Base-by-base conservation (phyloP, 2,113 vertebrate genomes). In the Thalassarche chlororhynchos region DNA sequence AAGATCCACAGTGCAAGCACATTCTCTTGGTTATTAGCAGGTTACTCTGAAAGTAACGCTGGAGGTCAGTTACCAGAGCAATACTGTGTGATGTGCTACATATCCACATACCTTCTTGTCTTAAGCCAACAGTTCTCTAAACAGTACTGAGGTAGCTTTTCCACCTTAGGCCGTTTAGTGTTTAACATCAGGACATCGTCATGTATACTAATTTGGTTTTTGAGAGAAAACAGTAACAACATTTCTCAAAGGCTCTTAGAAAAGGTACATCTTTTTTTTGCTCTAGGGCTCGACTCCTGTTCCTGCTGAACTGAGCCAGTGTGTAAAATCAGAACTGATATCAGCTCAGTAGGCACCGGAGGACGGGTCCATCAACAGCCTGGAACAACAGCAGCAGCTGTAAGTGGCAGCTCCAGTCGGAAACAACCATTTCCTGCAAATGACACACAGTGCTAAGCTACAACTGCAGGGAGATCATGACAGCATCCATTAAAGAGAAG, bases 271-370 rank as follows among this genome's bases (percentile, higher is more conserved):
- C 92, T 97, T 96, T 96, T 97, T 93, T 96, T 98, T 97, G 98
- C 98, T 98, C 88, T 98, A 97, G 98, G 99, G 99, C 99, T 98
- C 98, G 98, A 99, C 99, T 99, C 99, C 99, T 99, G 99, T 99
- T 99, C 99, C 99, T 99, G 99, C 99, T 99, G 99, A 99, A 99
- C 99, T 99, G 99, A 99, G 99, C 99, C 99, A 99, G 99, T 99
- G 98, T 99, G 98, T 99, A 97, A 98, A 98, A 98, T 97, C 98
- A 99, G 98, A 99, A 99, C 99, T 99, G 99, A 99, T 99, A 99
- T 99, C 99, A 99, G 99, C 99, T 99, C 99, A 99, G 99, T 99
- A 99, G 99, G 99, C 99, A 99, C 99, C 98, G 99, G 99, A 99
- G 99, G 98, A 99, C 99, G 98, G 98, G 99, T 98, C 99, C 99